Evolutionary conservation across 2,888 invertebrate species (phyloP).

Genomic region (Zele albiditarsus): DNA sequence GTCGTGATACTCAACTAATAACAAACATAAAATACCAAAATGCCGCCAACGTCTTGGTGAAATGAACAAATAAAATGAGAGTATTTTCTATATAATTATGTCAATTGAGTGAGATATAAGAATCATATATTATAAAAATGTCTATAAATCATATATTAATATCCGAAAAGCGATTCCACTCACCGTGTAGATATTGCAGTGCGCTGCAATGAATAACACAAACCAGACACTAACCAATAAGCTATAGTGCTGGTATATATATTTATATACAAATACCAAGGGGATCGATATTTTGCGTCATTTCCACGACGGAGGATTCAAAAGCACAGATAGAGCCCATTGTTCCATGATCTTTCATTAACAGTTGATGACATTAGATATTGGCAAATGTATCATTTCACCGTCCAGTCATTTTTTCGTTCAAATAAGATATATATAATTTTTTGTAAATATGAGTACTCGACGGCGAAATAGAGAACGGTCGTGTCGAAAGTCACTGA

Average conservation of each 20-base stretch:
- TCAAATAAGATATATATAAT: not conserved
- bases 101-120: not conserved
- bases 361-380: not conserved
- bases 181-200: slow-evolving; percentile 20
- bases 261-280: not conserved
- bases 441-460: slow-evolving; percentile 12
- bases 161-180: not conserved
- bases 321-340: too few relatives aligned
- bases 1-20: too few relatives aligned
- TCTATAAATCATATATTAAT: slow-evolving; percentile 14
- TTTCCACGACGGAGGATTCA: not conserved
- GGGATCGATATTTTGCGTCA: not conserved
- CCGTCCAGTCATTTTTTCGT: too few relatives aligned
- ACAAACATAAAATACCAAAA: not conserved
- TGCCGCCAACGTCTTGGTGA: not conserved
- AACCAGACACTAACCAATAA: not conserved
- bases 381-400: too few relatives aligned
- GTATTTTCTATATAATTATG: not conserved
- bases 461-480: slow-evolving; percentile 67
- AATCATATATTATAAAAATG: too few relatives aligned
- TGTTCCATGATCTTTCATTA: not conserved
- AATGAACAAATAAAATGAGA: not conserved
- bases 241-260: not conserved
- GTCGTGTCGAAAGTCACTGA: slow-evolving; percentile 71
- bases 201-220: not conserved